Conservation (phyloP, 1,140 invertebrate genomes). For the Sitophilus oryzae region DNA sequence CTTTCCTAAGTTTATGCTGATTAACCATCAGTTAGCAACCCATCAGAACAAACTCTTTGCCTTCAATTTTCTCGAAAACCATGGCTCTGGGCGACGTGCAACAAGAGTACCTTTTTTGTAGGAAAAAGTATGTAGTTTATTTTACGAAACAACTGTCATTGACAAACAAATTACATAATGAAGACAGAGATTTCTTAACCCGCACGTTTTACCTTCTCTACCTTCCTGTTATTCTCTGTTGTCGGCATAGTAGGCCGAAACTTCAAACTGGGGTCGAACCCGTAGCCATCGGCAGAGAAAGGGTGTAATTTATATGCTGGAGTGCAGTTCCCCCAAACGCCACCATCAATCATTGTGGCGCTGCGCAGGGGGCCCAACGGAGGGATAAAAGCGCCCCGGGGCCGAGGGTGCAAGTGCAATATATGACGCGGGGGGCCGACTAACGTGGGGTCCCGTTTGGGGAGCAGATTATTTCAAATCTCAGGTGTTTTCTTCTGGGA, state of each 20-base stretch:
- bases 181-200: too few species aligned
- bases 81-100: too few species aligned
- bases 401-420: constrained; percentile 35
- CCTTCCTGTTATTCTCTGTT: too few species aligned
- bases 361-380: constrained; percentile 31
- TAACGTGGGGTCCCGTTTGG: background rate
- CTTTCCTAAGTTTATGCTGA: too few species aligned
- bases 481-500: constrained; percentile 8
- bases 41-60: too few species aligned
- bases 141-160: too few species aligned
- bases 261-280: constrained; percentile 13
- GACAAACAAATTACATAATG: too few species aligned
- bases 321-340: constrained; percentile 35
- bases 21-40: too few species aligned
- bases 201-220: too few species aligned
- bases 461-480: constrained; percentile 5
- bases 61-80: too few species aligned
- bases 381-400: constrained; percentile 32
- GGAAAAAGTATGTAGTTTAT: too few species aligned
- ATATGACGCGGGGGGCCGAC: constrained; percentile 23
- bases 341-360: constrained; percentile 41
- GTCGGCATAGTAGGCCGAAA: constrained; percentile 9
- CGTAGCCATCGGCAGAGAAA: constrained; percentile 24
- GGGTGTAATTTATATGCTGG: constrained; percentile 39
- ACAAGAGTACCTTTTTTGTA: too few species aligned